phyloP scores from a whole-genome alignment of 2,113 vertebrate species.

The Gavia stellata region DNA sequence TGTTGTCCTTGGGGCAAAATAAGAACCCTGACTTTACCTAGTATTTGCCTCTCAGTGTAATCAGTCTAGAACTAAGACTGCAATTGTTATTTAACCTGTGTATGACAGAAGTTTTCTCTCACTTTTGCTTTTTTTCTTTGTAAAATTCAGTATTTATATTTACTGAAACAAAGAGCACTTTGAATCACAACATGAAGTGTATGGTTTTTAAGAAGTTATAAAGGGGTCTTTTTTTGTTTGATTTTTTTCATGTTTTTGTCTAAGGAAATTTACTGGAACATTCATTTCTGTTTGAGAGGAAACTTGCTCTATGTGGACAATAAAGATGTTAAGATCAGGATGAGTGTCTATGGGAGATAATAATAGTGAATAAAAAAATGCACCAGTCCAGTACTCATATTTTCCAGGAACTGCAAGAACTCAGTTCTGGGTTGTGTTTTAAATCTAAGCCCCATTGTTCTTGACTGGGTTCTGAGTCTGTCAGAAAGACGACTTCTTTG shows the following conservation, averaged over 20 bases:
- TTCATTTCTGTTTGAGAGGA: conserved; percentile 48
- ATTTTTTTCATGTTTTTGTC: conserved; percentile 19
- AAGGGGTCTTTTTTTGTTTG: background rate
- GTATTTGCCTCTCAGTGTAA: background rate
- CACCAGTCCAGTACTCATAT: conserved; percentile 35
- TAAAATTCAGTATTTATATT: conserved; percentile 1
- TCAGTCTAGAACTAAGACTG: background rate
- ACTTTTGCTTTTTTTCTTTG: background rate
- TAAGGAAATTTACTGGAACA: conserved; percentile 47
- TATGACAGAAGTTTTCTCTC: background rate
- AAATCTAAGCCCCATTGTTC: conserved; percentile 52
- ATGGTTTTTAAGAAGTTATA: conserved; percentile 6
- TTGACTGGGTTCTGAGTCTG: background rate
- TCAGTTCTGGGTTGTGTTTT: conserved; percentile 48
- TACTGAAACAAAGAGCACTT: conserved; percentile 50
- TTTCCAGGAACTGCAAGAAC: conserved; percentile 55
- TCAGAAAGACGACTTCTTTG: conserved; percentile 33
- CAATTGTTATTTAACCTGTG: background rate
- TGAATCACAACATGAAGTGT: conserved; percentile 1
- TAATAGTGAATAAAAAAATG: conserved; percentile 58
- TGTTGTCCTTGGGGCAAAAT: conserved; percentile 35
- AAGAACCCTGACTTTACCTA: conserved; percentile 33
- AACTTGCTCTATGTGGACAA: conserved; percentile 44
- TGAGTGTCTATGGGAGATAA: conserved; percentile 61
- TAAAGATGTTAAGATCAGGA: conserved; percentile 62